Base-by-base conservation (phyloP, 2,888 invertebrate genomes). In the Teleogryllus oceanicus region DNA sequence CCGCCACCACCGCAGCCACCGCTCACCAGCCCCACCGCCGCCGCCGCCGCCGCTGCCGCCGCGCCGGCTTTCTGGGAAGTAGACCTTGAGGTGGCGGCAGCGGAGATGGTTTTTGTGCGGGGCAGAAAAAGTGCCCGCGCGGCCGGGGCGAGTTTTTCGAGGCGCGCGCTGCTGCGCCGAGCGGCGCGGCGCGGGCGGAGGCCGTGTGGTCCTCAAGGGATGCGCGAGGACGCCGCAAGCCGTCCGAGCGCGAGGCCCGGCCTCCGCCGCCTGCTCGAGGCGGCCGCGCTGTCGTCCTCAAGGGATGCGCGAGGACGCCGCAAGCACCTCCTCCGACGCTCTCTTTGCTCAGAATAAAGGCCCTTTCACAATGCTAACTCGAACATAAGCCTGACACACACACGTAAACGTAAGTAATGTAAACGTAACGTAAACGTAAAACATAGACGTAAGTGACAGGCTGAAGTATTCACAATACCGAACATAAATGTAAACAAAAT, bases 51-150 rank as follows among this genome's bases (percentile, higher is more conserved):
- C 78, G 18, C 37, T 24, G 75, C 75, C 18, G 74, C 20, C 20
- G 74, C 21, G 37, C 13, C 18, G 74, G 51, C 37, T 74, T 78
- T 78, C 78, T 75, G 74, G 75, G 78, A 78, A 78, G 49, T 18
- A 74, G 75, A 37, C 78, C 78, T 78, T 78, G 78, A 50, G 50
- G n/a, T 49, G 77, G 49, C 49, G 77, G 49, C 49, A 77, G 49
- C 77, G 50, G 18, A 76, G 11, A 49, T 13, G 20, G 77, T 24
- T 77, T 77, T 49, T 20, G 50, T 77, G 77, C 18, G 49, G n/a
- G 13, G 62, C 62, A 18, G 49, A 37, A 77, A 20, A n/a, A 37
- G 50, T 8, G 77, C 77, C 77, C 20, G 50, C 77, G 50, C 50
- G 18, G n/a, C n/a, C 49, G 21, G n/a, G 50, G n/a, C 20, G 21